Evolutionary conservation across 2,113 vertebrate genomes (phyloP).

Genomic region (Equus quagga): DNA sequence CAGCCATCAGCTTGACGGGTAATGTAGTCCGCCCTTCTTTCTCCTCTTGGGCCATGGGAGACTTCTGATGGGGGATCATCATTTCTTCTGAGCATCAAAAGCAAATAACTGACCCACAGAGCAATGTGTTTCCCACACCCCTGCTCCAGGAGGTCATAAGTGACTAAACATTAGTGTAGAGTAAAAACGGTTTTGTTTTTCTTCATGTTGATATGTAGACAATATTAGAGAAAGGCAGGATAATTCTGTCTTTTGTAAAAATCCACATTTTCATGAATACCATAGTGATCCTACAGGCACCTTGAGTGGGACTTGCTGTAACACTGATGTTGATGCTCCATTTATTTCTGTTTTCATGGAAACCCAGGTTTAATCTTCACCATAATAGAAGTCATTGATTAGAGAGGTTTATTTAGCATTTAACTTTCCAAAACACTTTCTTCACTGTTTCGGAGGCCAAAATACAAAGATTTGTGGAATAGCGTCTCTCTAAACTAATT

Average conservation of each 20-base stretch:
- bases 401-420: background rate
- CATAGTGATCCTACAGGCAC: background rate
- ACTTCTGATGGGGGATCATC: background rate
- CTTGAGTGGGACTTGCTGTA: background rate
- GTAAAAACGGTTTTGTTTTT: background rate
- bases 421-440: background rate
- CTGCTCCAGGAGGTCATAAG: background rate
- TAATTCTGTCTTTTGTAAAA: slow-evolving; percentile 10
- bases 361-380: background rate
- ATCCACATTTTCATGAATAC: background rate
- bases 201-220: background rate
- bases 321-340: background rate
- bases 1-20: slow-evolving; percentile 36
- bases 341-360: background rate
- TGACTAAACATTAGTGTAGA: background rate
- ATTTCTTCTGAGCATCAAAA: background rate
- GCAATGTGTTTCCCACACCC: background rate
- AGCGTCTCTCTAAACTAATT: background rate
- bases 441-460: background rate
- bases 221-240: background rate
- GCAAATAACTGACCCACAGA: background rate
- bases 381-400: background rate
- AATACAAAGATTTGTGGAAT: background rate
- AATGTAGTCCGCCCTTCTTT: background rate
- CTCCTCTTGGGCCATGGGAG: background rate